Evolutionary conservation across 2,113 vertebrate species (phyloP).

Genomic region (Albula goreensis): DNA sequence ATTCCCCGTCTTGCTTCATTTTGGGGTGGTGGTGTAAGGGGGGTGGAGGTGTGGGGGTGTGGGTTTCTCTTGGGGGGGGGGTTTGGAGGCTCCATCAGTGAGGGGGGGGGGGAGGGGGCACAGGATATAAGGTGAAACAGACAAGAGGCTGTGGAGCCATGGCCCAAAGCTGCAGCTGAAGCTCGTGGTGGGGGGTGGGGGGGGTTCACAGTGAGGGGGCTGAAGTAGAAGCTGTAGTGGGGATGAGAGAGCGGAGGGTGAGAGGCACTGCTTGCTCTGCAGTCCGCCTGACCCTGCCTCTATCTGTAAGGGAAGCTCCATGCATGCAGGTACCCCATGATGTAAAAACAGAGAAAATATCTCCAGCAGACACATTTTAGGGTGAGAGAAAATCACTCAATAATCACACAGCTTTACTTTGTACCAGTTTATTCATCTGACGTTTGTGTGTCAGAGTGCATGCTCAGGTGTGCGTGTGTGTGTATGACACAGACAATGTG

Average conservation of each 20-base stretch:
- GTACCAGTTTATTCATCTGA: neutral
- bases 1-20: neutral
- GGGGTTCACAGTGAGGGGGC: too few species aligned
- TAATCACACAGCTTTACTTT: too few species aligned
- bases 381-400: too few species aligned
- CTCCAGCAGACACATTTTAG: too few species aligned
- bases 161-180: too few species aligned
- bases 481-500: too few species aligned
- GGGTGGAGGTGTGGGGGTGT: neutral
- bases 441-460: neutral
- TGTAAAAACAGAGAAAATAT: neutral
- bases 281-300: neutral
- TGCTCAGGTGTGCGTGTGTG: neutral
- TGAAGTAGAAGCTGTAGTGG: too few species aligned
- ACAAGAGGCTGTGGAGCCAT: too few species aligned
- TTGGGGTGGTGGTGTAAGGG: neutral
- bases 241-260: neutral
- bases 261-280: neutral
- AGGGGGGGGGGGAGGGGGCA: neutral
- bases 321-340: neutral
- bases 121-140: neutral
- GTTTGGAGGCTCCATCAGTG: too few species aligned
- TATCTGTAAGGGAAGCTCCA: neutral
- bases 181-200: too few species aligned
- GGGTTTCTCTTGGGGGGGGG: too few species aligned